Evolutionary conservation across 2,797 vertebrate genomes (phyloP).

Genomic region (Galagoides demidoff): DNA sequence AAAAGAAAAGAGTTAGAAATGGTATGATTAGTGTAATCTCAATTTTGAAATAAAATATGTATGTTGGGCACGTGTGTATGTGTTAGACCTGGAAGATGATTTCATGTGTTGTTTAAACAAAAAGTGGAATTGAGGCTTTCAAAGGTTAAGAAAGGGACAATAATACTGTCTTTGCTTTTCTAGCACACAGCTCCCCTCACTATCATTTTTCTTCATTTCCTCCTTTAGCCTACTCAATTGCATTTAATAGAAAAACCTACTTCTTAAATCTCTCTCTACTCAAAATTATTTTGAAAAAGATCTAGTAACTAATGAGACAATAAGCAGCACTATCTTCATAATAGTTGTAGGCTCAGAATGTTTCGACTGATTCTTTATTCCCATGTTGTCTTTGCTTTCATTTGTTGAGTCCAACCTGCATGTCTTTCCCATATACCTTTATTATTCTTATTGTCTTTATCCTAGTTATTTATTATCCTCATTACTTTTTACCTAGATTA

Average conservation of each 20-base stretch:
- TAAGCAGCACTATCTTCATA: conserved; percentile 14
- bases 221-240: background rate
- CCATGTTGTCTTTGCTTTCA: background rate
- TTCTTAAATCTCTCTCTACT: conserved; percentile 16
- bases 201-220: conserved; percentile 53
- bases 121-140: background rate
- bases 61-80: background rate
- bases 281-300: conserved; percentile 42
- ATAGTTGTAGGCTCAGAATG: background rate
- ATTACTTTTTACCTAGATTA: conserved; percentile 22
- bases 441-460: conserved; percentile 26
- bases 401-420: background rate
- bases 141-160: background rate
- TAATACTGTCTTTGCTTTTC: conserved; percentile 29
- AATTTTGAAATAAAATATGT: conserved; percentile 25
- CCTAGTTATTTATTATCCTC: background rate
- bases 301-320: background rate
- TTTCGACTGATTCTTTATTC: conserved; percentile 21
- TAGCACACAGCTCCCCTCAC: background rate
- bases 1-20: background rate
- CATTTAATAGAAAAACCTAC: background rate
- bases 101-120: conserved; percentile 31
- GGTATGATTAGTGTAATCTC: background rate
- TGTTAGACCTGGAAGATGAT: background rate
- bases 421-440: conserved; percentile 6